Base-by-base conservation (phyloP, 2,797 vertebrate species). In the Xiphophorus birchmanni region DNA sequence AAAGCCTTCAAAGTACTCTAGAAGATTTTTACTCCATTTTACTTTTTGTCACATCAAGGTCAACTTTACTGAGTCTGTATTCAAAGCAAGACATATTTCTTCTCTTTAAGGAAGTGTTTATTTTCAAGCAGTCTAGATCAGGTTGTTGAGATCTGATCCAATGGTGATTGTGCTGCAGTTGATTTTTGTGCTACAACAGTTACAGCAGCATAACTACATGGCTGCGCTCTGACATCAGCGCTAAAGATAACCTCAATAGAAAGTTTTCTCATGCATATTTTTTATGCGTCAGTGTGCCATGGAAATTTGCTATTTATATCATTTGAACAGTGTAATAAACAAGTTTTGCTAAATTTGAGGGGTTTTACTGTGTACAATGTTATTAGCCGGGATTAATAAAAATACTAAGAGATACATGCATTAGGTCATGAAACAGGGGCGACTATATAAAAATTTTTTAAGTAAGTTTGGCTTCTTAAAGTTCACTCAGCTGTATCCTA, bases 1-100 rank as follows among this genome's bases (percentile, higher is more conserved):
- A 81, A 89, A 91, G 84, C 80, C 85, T 85, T 83, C 82, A 88
- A 93, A 74, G 65, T 76, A 8, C 65, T 60, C 50, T 79, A 81
- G 79, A 78, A 84, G 78, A 76, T 29, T 13, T 35, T 63, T 63
- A 60, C 5, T 13, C 2, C 13, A 32, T 13, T 32, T 32, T 15
- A 60, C 26, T 10, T 37, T 63, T 17, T 18, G 17, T 58, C 26
- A 29, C 56, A 9, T 35, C 9, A 18, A 37, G 17, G 32, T 21
- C 21, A 18, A 40, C 40, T 42, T 69, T 21, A 26, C 37, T 50
- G 54, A 80, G 35, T 23, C 54, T 71, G 35, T 40, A 42, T 42
- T 84, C 42, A 71, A 50, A 83, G 65, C 60, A 35, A 37, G 60
- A 37, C 37, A 18, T 9, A 9, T 65, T 32, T 63, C 37, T 18